A percentile compares a stretch with the other conserved stretches of the same genome.
phyloP scores from a whole-genome alignment of 1,140 invertebrate species.

The Nilaparvata lugens region DNA sequence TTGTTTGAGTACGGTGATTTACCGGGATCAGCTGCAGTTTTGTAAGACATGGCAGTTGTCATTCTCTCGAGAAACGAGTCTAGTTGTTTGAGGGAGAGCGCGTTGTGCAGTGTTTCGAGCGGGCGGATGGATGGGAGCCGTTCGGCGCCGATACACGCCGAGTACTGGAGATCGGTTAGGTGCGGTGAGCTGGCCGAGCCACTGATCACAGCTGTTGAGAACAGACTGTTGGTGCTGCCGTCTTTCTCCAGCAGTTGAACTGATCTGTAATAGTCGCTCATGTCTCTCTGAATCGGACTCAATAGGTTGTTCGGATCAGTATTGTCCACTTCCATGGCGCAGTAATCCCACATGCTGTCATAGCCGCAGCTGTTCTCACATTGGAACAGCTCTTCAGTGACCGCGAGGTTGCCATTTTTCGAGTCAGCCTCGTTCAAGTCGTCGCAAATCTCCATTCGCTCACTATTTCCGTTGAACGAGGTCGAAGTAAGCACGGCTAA shows the following conservation, averaged over 20 bases:
- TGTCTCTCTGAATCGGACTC: background rate
- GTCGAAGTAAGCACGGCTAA: background rate
- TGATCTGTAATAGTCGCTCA: background rate
- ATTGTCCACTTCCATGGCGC: too few relatives aligned
- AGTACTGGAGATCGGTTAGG: background rate
- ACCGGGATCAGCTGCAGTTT: too few relatives aligned
- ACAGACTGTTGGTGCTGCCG: background rate
- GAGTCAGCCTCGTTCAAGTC: background rate
- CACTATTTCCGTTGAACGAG: background rate
- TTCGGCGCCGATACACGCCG: background rate
- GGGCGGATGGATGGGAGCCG: background rate
- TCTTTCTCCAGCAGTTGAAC: background rate
- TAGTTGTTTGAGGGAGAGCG: background rate
- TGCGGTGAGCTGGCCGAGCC: background rate
- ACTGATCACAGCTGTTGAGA: background rate
- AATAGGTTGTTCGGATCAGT: background rate
- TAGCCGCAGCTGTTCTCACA: too few relatives aligned
- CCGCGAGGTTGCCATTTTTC: background rate
- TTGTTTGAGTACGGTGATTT: too few relatives aligned
- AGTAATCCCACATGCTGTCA: too few relatives aligned
- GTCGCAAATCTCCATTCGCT: background rate
- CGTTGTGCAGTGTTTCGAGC: background rate
- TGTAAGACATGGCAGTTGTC: background rate
- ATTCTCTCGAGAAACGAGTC: background rate
- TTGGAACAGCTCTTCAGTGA: background rate